A percentile compares a stretch with the other conserved stretches of the same genome.
Conservation (phyloP, 1,140 invertebrate genomes). For the Acromyrmex heyeri region DNA sequence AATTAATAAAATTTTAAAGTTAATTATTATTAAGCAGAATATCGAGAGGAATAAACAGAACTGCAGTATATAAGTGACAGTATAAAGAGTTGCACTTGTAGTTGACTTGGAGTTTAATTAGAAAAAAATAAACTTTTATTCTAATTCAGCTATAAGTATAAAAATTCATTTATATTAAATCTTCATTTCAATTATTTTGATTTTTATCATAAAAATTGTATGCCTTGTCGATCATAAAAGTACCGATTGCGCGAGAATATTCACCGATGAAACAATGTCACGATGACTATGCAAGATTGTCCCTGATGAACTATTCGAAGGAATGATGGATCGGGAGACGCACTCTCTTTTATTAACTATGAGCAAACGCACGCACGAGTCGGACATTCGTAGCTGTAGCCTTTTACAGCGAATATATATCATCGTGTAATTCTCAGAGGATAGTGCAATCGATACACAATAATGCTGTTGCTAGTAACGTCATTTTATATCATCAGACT, state of each 20-base stretch:
- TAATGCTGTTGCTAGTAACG: constrained; percentile 24
- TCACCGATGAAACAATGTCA: not conserved
- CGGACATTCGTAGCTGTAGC: not conserved
- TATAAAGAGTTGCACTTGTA: not conserved
- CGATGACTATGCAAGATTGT: constrained; percentile 1
- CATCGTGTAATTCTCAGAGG: constrained; percentile 31
- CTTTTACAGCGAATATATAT: not conserved
- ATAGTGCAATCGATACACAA: not conserved
- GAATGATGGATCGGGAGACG: constrained; percentile 73
- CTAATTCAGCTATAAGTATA: not conserved
- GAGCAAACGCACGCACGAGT: constrained; percentile 42
- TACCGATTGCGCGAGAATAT: not conserved
- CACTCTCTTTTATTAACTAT: constrained; percentile 71
- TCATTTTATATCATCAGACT: constrained; percentile 25
- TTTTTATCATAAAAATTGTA: not conserved
- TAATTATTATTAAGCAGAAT: not conserved
- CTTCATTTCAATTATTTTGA: too few species aligned
- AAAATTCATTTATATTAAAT: constrained; percentile 5
- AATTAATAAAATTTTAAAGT: not conserved
- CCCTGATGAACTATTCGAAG: constrained; percentile 60
- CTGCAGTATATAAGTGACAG: not conserved
- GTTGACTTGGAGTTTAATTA: not conserved
- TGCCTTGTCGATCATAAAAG: constrained; percentile 10
- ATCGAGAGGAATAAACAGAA: not conserved
- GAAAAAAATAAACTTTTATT: not conserved